Evolutionary conservation across 2,888 invertebrate species (phyloP).

Genomic region (Laothoe populi): DNA sequence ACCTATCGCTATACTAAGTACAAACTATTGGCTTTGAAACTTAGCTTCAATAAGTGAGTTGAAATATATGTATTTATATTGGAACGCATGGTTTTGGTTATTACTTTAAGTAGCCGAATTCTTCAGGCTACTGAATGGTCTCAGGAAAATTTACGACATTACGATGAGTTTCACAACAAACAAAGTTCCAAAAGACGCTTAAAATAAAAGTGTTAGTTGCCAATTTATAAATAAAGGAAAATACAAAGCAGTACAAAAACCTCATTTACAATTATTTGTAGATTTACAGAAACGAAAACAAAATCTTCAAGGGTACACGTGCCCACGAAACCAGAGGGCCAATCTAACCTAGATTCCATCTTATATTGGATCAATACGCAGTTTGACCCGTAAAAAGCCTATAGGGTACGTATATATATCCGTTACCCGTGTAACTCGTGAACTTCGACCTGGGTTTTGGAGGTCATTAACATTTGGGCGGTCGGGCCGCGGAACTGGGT

Average conservation of each 20-base stretch:
- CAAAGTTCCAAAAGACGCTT: slow-evolving; percentile 27
- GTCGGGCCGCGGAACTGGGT: slow-evolving; percentile 72
- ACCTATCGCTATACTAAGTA: no score
- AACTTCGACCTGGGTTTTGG: slow-evolving; percentile 85
- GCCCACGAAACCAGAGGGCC: slow-evolving; percentile 32
- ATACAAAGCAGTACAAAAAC: slow-evolving; percentile 25
- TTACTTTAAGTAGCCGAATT: neutral
- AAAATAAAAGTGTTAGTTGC: slow-evolving; percentile 23
- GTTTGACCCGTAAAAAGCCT: slow-evolving; percentile 73
- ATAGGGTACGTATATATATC: slow-evolving; percentile 68
- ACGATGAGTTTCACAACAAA: slow-evolving; percentile 33
- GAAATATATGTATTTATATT: no score
- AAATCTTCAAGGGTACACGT: slow-evolving; percentile 35
- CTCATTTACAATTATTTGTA: slow-evolving; percentile 27
- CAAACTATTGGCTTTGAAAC: no score
- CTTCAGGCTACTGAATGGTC: neutral
- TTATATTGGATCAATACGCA: slow-evolving; percentile 77
- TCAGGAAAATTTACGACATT: neutral
- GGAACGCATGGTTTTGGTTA: neutral
- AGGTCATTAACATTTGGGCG: slow-evolving; percentile 84
- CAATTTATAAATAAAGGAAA: slow-evolving; percentile 27
- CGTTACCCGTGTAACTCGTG: slow-evolving; percentile 80
- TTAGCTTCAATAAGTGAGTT: no score
- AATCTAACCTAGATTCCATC: slow-evolving; percentile 74
- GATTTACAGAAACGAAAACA: slow-evolving; percentile 24